phyloP scores from a whole-genome alignment of 1,140 invertebrate species.

The Pseudomyrmex concolor region DNA sequence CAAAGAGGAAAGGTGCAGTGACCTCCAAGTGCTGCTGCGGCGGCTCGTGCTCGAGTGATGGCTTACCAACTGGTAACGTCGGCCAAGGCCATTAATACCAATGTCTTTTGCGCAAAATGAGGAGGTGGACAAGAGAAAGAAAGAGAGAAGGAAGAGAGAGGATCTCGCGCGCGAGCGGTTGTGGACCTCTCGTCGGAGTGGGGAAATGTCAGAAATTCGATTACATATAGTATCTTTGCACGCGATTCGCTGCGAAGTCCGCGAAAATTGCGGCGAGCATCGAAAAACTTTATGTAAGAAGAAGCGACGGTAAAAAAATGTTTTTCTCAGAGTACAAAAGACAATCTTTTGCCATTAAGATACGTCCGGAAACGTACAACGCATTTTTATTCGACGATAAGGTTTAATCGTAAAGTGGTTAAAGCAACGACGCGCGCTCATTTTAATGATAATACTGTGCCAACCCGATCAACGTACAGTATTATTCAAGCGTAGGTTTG shows the following conservation, averaged over 20 bases:
- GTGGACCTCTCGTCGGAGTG: constrained; percentile 17
- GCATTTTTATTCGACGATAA: not conserved
- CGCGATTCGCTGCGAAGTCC: no score
- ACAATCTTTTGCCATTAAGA: not conserved
- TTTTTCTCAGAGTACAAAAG: not conserved
- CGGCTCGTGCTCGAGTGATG: constrained; percentile 74
- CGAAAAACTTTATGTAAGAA: not conserved
- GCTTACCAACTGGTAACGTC: constrained; percentile 75
- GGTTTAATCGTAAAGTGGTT: not conserved
- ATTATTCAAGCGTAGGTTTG: not conserved
- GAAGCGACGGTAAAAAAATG: not conserved
- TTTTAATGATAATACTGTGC: constrained; percentile 40
- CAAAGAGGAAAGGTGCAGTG: constrained; percentile 73
- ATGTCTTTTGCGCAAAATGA: constrained; percentile 44
- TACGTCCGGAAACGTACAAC: not conserved
- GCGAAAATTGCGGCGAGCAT: no score
- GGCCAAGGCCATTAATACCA: constrained; percentile 79
- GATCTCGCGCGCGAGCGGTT: not conserved
- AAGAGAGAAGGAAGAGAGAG: constrained; percentile 7
- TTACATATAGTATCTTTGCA: not conserved
- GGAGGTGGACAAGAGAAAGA: not conserved
- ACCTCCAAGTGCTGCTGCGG: constrained; percentile 70
- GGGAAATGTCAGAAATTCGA: not conserved
- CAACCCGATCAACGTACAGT: constrained; percentile 27
- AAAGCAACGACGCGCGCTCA: constrained; percentile 32